These are phyloP conservation scores for Acrocyrtus sp. DNA, from an alignment of 2,888 invertebrate genomes.

Conservation along the genomic window DNA sequence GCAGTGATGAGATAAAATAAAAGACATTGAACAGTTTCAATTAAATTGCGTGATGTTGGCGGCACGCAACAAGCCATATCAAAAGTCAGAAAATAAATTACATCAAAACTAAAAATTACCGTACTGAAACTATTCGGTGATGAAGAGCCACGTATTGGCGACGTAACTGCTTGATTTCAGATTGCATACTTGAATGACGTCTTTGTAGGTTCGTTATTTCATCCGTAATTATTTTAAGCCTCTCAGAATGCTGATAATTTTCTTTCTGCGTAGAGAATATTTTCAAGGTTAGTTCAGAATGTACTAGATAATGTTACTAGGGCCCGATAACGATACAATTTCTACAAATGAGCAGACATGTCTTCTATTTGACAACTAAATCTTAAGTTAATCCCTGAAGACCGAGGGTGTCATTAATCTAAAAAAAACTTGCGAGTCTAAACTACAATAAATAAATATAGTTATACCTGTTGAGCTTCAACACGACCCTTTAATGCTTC, in stretches of 20 bases:
- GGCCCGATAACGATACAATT: not conserved
- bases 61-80: not conserved
- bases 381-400: not conserved
- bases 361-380: not conserved
- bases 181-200: slow-evolving; percentile 81
- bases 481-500: slow-evolving; percentile 76
- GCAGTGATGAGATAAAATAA: too few species aligned
- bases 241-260: slow-evolving; percentile 82
- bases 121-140: slow-evolving; percentile 84
- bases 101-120: slow-evolving; percentile 5
- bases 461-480: slow-evolving; percentile 71
- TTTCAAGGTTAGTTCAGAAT: slow-evolving; percentile 65
- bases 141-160: slow-evolving; percentile 83
- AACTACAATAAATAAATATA: not conserved
- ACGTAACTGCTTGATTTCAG: slow-evolving; percentile 84
- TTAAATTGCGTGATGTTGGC: not conserved
- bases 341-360: not conserved
- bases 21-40: not conserved
- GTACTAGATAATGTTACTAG: too few species aligned
- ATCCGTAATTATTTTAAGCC: slow-evolving; percentile 80
- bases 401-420: not conserved
- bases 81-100: not conserved
- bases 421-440: too few species aligned
- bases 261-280: slow-evolving; percentile 71
- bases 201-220: slow-evolving; percentile 83